Evolutionary conservation across 2,888 invertebrate genomes (phyloP), one percentile per base, ranked within the genome.

Genomic region (Diplazon laetatorius): DNA sequence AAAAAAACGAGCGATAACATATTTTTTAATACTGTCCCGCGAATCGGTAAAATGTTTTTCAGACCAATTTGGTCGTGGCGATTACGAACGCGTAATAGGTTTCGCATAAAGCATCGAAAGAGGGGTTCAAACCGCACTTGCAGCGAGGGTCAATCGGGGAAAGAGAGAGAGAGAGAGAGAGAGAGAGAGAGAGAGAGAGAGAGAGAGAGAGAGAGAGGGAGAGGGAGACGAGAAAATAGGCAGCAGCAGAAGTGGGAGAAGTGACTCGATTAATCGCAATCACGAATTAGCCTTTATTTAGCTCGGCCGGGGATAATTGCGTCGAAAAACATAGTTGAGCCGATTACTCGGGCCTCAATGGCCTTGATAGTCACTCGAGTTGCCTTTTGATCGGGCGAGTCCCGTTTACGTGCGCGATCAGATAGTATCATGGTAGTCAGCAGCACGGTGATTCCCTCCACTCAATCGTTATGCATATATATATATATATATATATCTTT

Each of bases 211-310:
- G 39, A 62, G 16, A 18, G 6, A n/a, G 44, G 6, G 44, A 65
- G 62, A 65, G 35, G 42, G 30, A 22, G 35, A 65, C 35, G 50
- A 65, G 63, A 46, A 20, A 22, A 37, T 37, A n/a, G 55, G 63
- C 48, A 22, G 55, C 35, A n/a, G 35, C 35, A n/a, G 20, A 35
- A 18, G 63, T n/a, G 20, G 30, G 63, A 30, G 63, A 20, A 48
- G 42, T 42, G 50, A 65, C 63, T 65, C 63, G 25, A 65, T 30
- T 48, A 68, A 68, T 42, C 55, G 55, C 68, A 55, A 68, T 68
- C 68, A 44, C 68, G 68, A 68, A 68, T 68, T 68, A 57, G 25
- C 68, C 68, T 55, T 68, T 68, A 68, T 68, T 68, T 68, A 68
- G 44, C 68, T n/a, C 42, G 30, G 18, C 68, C 52, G 55, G 18